A percentile compares a stretch with the other conserved stretches of the same genome.
phyloP scores from a whole-genome alignment of 2,797 vertebrate species.

The Masticophis lateralis region DNA sequence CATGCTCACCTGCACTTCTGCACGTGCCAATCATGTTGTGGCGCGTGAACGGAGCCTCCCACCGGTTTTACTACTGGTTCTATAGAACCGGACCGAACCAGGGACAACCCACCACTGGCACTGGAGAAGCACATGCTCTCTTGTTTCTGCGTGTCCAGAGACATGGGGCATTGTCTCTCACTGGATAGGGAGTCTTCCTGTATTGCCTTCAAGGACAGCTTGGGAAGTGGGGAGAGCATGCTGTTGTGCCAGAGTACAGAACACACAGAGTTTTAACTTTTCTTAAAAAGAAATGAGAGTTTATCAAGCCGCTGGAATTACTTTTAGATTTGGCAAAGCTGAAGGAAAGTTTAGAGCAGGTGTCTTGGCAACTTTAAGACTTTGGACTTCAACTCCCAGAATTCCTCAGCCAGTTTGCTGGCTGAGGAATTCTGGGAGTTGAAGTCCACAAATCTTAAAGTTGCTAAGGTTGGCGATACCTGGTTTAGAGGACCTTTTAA shows the following conservation, averaged over 20 bases:
- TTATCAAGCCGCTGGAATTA: background rate
- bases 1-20: too few species aligned
- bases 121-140: background rate
- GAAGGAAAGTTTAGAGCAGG: background rate
- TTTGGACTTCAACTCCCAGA: too few species aligned
- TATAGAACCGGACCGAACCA: too few species aligned
- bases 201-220: background rate
- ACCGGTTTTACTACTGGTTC: too few species aligned
- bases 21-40: too few species aligned
- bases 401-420: too few species aligned
- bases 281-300: background rate
- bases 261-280: background rate
- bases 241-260: background rate
- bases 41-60: too few species aligned
- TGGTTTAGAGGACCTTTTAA: background rate
- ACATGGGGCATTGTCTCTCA: background rate
- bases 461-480: too few species aligned
- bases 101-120: background rate
- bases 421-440: too few species aligned
- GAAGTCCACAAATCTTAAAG: too few species aligned
- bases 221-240: background rate
- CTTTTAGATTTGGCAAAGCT: background rate
- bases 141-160: background rate
- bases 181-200: background rate
- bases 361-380: too few species aligned